Conservation (phyloP, 2,113 vertebrate species). For the Tringa solitaria region DNA sequence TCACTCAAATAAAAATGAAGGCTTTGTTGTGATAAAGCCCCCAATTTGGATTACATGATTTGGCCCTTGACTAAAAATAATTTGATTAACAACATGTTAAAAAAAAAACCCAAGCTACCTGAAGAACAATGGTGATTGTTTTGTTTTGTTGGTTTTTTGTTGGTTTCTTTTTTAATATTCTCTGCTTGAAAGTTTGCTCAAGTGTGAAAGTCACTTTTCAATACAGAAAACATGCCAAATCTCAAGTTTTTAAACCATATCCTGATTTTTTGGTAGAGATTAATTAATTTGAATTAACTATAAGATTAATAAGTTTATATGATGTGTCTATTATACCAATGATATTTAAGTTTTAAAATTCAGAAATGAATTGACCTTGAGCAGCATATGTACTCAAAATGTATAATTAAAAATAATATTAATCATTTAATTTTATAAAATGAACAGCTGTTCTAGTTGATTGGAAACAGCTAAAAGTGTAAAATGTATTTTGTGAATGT, state of each 20-base stretch:
- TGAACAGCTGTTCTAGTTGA: constrained; percentile 50
- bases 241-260: not conserved
- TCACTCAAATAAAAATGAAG: not conserved
- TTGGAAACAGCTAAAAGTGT: constrained; percentile 60
- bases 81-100: not conserved
- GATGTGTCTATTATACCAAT: not conserved
- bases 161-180: not conserved
- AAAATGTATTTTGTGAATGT: constrained; percentile 56
- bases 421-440: constrained; percentile 61
- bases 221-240: not conserved
- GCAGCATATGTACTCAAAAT: constrained; percentile 38
- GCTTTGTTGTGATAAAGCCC: not conserved
- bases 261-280: not conserved
- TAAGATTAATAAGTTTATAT: not conserved
- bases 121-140: not conserved
- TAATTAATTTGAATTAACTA: constrained; percentile 9
- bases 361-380: constrained; percentile 43
- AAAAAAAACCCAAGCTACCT: not conserved
- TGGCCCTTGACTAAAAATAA: not conserved
- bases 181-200: not conserved
- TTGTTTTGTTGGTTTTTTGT: not conserved
- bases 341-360: constrained; percentile 31
- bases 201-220: not conserved
- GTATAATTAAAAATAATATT: constrained; percentile 47
- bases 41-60: not conserved